phyloP scores from a whole-genome alignment of 2,888 invertebrate genomes.

The Apamea anceps region DNA sequence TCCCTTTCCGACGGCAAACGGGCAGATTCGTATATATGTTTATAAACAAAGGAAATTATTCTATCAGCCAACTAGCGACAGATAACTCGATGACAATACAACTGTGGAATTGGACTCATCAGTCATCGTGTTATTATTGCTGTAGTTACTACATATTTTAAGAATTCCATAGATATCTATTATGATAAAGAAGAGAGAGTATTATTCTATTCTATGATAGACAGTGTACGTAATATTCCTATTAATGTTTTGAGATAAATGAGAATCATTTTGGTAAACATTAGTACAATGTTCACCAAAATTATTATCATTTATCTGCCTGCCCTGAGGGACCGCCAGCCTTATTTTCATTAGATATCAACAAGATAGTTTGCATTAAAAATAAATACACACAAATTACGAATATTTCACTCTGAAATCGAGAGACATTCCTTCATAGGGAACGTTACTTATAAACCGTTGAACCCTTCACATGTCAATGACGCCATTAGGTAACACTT shows the following conservation, averaged over 20 bases:
- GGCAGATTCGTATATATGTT: slow-evolving; percentile 64
- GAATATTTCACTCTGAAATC: background rate
- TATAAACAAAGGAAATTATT: slow-evolving; percentile 56
- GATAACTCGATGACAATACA: slow-evolving; percentile 36
- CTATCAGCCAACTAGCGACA: slow-evolving; percentile 31
- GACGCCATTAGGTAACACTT: background rate
- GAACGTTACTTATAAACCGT: background rate
- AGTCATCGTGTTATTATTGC: slow-evolving; percentile 22
- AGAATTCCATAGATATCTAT: slow-evolving; percentile 2
- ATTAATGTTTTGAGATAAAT: background rate
- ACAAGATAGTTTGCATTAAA: background rate
- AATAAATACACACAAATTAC: background rate
- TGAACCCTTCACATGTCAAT: background rate
- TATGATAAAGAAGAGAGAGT: background rate
- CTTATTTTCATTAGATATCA: background rate
- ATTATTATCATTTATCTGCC: too few species aligned
- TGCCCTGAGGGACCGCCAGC: background rate
- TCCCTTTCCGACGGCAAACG: slow-evolving; percentile 64
- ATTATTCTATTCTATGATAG: background rate
- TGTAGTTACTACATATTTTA: background rate
- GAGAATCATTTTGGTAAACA: background rate
- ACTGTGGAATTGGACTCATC: slow-evolving; percentile 22
- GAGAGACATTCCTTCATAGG: background rate
- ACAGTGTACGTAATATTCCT: background rate
- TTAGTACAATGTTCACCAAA: too few species aligned